Percentiles rank a stretch among this genome's conserved stretches.
These are phyloP conservation scores for Drosophila auraria DNA, from an alignment of 1,140 invertebrate species.

Conservation along the genomic window DNA sequence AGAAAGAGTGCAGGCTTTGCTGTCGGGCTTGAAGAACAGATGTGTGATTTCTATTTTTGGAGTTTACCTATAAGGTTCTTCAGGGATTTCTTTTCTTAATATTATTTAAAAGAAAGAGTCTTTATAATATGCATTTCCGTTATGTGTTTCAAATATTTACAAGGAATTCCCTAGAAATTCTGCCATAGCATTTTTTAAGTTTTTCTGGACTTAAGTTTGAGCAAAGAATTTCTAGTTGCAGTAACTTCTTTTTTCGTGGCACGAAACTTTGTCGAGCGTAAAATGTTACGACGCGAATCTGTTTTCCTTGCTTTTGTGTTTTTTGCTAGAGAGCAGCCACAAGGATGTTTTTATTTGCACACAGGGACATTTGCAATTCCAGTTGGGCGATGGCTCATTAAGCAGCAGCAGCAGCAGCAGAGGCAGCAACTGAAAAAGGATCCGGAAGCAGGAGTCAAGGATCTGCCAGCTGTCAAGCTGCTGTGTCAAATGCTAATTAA, in stretches of 20 bases:
- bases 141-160: background rate
- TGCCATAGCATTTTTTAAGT: background rate
- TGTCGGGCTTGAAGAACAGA: background rate
- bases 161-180: background rate
- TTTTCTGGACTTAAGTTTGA: background rate
- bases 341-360: constrained; percentile 77
- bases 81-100: background rate
- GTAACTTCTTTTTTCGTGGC: constrained; percentile 23
- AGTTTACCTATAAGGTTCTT: background rate
- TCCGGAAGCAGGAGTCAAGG: constrained; percentile 34
- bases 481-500: constrained; percentile 83
- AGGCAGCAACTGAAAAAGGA: constrained; percentile 10
- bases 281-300: constrained; percentile 56
- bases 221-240: constrained; percentile 6
- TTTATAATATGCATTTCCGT: background rate
- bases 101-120: background rate
- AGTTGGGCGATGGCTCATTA: constrained; percentile 72
- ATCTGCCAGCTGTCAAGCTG: constrained; percentile 64
- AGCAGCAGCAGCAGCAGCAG: constrained; percentile 48
- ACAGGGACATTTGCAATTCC: constrained; percentile 70
- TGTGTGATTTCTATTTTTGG: background rate
- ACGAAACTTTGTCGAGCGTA: constrained; percentile 64
- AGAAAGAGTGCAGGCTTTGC: constrained; percentile 8
- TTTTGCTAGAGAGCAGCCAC: constrained; percentile 27
- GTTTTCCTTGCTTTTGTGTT: constrained; percentile 17